Percentiles rank a stretch among this genome's conserved stretches.
phyloP scores from a whole-genome alignment of 1,140 invertebrate species.

The Heliconius hewitsoni region DNA sequence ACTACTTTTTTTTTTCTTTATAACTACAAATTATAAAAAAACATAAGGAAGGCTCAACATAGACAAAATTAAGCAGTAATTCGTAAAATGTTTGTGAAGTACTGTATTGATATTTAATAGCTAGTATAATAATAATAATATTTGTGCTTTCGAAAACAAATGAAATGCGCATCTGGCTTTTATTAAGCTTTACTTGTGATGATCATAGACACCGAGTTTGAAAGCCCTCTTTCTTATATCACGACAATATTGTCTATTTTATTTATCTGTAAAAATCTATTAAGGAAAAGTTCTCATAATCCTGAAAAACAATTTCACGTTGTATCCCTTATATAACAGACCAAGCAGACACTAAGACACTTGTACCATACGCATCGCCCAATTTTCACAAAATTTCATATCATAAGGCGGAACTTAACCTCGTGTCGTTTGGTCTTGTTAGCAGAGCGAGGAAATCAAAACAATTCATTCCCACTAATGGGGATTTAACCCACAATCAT shows the following conservation, averaged over 20 bases:
- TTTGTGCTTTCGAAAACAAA: slow-evolving; percentile 38
- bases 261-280: neutral
- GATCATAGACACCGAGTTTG: slow-evolving; percentile 33
- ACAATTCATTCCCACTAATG: neutral
- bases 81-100: neutral
- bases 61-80: neutral
- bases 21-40: no score
- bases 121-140: slow-evolving; percentile 21
- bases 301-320: no score
- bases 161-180: slow-evolving; percentile 59
- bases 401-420: no score
- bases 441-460: neutral
- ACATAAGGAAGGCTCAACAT: neutral
- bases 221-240: slow-evolving; percentile 25
- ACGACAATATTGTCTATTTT: slow-evolving; percentile 10
- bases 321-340: no score
- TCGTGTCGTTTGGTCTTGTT: no score
- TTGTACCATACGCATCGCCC: no score
- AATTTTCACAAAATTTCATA: no score
- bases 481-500: no score
- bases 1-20: no score
- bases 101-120: neutral
- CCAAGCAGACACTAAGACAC: no score
- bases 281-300: neutral
- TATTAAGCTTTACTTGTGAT: slow-evolving; percentile 22